These are phyloP conservation scores for Heterotilapia buettikoferi DNA, from an alignment of 2,113 vertebrate genomes.

Conservation along the genomic window DNA sequence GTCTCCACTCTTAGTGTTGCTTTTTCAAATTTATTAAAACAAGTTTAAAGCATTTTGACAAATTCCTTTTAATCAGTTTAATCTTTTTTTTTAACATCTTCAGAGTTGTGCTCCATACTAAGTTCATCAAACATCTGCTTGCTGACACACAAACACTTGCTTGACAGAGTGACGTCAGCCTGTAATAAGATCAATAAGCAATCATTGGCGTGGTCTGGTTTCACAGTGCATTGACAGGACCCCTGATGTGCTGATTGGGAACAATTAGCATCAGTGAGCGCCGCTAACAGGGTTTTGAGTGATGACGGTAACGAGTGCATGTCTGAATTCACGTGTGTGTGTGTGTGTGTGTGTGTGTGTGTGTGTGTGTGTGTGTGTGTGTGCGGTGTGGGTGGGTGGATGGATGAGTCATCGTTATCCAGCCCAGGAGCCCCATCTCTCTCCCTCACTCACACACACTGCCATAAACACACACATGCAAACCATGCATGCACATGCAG, in stretches of 20 bases:
- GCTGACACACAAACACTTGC: neutral
- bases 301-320: conserved; percentile 34
- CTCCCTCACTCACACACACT: neutral
- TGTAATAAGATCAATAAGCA: conserved; percentile 60
- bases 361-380: neutral
- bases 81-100: neutral
- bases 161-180: conserved; percentile 5
- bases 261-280: conserved; percentile 50
- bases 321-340: conserved; percentile 21
- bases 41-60: neutral
- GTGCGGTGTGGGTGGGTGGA: neutral
- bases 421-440: conserved; percentile 22
- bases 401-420: conserved; percentile 50
- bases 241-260: conserved; percentile 44
- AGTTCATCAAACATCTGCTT: neutral
- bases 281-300: conserved; percentile 44
- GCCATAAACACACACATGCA: neutral
- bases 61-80: neutral
- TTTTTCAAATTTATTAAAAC: neutral
- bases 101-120: neutral
- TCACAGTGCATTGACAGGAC: conserved; percentile 33
- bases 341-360: neutral
- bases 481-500: neutral
- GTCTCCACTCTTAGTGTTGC: neutral
- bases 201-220: conserved; percentile 47